Base-by-base conservation (phyloP, 2,888 invertebrate species). In the Anthophora plumipes region DNA sequence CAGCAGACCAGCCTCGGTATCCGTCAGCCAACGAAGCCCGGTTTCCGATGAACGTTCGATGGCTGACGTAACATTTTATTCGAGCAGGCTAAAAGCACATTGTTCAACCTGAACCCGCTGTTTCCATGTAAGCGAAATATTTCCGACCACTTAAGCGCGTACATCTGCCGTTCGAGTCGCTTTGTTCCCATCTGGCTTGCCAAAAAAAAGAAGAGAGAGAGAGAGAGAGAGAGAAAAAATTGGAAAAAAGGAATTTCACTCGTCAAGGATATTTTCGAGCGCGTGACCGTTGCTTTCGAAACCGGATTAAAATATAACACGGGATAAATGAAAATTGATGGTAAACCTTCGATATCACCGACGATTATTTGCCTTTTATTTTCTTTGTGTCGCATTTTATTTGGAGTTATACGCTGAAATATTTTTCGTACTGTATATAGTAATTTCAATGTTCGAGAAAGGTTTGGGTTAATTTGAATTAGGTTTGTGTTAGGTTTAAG, bases 1-100 rank as follows among this genome's bases (percentile, higher is more conserved):
- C 79, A 60, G 81, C 81, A 70, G 84, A 85, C 85, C 84, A 67
- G 85, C 84, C 83, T 84, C 85, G 84, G 83, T 86, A 84, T 86
- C 84, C 89, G 84, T 87, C 84, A 81, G 85, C 82, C 84, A 85
- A 86, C 87, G 82, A 82, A 88, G 82, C 80, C 84, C 80, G 82
- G 78, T 84, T 89, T 89, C 83, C 84, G 83, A 88, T 80, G 85
- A 81, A 88, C 82, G 83, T 70, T 85, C 88, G 80, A 80, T 80
- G 75, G 85, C 83, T 82, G 88, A 88, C 84, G 87, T 82, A 89
- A 89, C 87, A 79, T 87, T 87, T 87, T 87, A 89, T 89, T 87
- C 84, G 75, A 71, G 52, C 70, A 54, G 80, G 73, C 77, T 83
- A 81, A 84, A 77, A 79, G 77, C 70, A 70, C 79, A 72, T 75